Evolutionary conservation across 1,140 invertebrate genomes (phyloP).

Genomic region (Coptotermes formosanus): DNA sequence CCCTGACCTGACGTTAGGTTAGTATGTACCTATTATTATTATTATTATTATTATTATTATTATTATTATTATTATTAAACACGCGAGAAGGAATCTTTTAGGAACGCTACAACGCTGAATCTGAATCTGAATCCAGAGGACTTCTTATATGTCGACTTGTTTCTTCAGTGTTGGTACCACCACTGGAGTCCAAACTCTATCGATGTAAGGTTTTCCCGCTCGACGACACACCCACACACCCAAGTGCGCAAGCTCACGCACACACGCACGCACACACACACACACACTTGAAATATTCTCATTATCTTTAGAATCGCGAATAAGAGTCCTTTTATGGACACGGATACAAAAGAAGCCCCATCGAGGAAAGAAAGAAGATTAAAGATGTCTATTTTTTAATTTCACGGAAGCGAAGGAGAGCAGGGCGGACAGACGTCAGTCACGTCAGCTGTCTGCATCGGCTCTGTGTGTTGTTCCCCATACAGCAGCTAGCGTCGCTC

Average conservation of each 20-base stretch:
- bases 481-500: too few species aligned
- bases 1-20: too few species aligned
- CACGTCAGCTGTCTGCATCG: neutral
- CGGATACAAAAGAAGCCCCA: neutral
- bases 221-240: too few species aligned
- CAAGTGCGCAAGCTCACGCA: neutral
- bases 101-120: too few species aligned
- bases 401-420: neutral
- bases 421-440: neutral
- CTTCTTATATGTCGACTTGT: too few species aligned
- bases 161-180: neutral
- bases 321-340: neutral
- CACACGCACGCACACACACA: neutral
- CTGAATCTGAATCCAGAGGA: too few species aligned
- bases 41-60: too few species aligned
- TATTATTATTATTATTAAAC: too few species aligned
- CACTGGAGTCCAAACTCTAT: neutral
- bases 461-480: neutral
- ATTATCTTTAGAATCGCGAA: neutral
- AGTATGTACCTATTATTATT: too few species aligned
- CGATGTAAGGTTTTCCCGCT: too few species aligned
- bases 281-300: constrained; percentile 4
- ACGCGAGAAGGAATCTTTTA: too few species aligned
- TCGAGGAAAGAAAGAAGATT: neutral
- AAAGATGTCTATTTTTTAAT: constrained; percentile 14